Percentiles rank a stretch among this genome's conserved stretches.
phyloP scores from a whole-genome alignment of 2,113 vertebrate species.

The Polyodon spathula region DNA sequence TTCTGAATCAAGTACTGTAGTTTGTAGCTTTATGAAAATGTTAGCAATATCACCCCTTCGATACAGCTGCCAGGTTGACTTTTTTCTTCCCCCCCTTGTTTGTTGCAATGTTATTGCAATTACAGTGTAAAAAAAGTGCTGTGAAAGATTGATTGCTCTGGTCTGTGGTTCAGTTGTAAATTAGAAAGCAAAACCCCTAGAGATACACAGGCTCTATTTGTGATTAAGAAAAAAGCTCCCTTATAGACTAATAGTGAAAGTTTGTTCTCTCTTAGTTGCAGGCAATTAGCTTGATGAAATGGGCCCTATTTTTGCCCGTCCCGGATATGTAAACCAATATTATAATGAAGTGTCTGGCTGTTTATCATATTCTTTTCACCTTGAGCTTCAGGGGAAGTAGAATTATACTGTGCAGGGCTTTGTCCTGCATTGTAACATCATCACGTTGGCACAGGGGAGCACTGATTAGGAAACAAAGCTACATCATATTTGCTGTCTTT shows the following conservation, averaged over 20 bases:
- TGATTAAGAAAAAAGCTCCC: slow-evolving; percentile 96
- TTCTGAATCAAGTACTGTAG: slow-evolving; percentile 9
- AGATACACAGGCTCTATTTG: slow-evolving; percentile 91
- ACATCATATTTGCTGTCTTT: too few relatives aligned
- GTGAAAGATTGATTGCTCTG: slow-evolving; percentile 96
- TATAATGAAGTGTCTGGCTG: slow-evolving; percentile 80
- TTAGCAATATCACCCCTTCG: slow-evolving; percentile 44
- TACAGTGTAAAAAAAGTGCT: slow-evolving; percentile 81
- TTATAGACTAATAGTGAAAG: slow-evolving; percentile 93
- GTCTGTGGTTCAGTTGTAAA: slow-evolving; percentile 99
- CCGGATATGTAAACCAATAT: slow-evolving; percentile 86
- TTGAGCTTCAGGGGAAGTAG: slow-evolving; percentile 55
- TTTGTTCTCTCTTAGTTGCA: slow-evolving; percentile 93
- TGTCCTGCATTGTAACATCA: slow-evolving; percentile 23
- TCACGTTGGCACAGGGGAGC: slow-evolving; percentile 17
- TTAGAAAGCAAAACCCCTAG: slow-evolving; percentile 90
- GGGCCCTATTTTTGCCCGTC: slow-evolving; percentile 68
- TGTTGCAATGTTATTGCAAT: slow-evolving; percentile 86
- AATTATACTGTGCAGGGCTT: slow-evolving; percentile 33
- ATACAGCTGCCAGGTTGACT: slow-evolving; percentile 58
- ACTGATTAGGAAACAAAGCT: too few relatives aligned
- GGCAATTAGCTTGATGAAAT: slow-evolving; percentile 99
- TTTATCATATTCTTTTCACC: slow-evolving; percentile 87
- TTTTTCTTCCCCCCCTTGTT: slow-evolving; percentile 54
- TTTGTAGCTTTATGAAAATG: slow-evolving; percentile 13